Percentiles rank a stretch among this genome's conserved stretches.
phyloP scores from a whole-genome alignment of 2,888 invertebrate genomes.

The Lordiphosa fenestrarum region DNA sequence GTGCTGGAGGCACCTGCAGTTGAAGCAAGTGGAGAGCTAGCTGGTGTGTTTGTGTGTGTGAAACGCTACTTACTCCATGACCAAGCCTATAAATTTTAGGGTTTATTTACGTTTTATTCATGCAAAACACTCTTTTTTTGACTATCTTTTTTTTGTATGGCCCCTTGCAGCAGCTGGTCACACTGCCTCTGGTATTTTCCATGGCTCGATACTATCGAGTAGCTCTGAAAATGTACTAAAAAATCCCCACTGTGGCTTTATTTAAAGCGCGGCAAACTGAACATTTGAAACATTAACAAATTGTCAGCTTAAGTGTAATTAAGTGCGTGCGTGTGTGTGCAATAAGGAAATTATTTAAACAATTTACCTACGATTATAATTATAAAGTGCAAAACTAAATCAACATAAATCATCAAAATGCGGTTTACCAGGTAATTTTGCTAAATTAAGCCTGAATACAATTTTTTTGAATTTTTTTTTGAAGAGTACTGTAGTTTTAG shows the following conservation, averaged over 20 bases:
- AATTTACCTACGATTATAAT: not conserved
- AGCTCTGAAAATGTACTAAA: slow-evolving; percentile 30
- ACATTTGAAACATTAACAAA: slow-evolving; percentile 39
- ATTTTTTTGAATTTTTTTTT: too few relatives aligned
- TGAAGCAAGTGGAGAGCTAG: too few relatives aligned
- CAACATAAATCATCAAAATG: slow-evolving; percentile 45
- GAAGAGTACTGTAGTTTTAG: too few relatives aligned
- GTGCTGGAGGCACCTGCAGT: too few relatives aligned
- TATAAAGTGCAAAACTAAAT: slow-evolving; percentile 4
- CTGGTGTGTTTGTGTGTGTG: too few relatives aligned
- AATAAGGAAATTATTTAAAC: not conserved
- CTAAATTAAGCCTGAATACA: not conserved
- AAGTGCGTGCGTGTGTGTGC: slow-evolving; percentile 17
- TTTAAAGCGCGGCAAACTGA: slow-evolving; percentile 41
- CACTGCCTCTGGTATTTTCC: not conserved
- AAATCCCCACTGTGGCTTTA: slow-evolving; percentile 36
- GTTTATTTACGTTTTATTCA: too few relatives aligned
- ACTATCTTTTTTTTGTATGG: too few relatives aligned
- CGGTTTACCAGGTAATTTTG: slow-evolving; percentile 65
- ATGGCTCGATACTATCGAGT: not conserved
- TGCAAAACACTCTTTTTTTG: too few relatives aligned
- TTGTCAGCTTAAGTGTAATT: slow-evolving; percentile 35
- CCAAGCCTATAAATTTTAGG: not conserved
- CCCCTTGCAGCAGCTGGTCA: too few relatives aligned
- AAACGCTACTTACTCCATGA: slow-evolving; percentile 1